Evolutionary conservation across 2,888 invertebrate species (phyloP).

Genomic region (Andrena flavipes): DNA sequence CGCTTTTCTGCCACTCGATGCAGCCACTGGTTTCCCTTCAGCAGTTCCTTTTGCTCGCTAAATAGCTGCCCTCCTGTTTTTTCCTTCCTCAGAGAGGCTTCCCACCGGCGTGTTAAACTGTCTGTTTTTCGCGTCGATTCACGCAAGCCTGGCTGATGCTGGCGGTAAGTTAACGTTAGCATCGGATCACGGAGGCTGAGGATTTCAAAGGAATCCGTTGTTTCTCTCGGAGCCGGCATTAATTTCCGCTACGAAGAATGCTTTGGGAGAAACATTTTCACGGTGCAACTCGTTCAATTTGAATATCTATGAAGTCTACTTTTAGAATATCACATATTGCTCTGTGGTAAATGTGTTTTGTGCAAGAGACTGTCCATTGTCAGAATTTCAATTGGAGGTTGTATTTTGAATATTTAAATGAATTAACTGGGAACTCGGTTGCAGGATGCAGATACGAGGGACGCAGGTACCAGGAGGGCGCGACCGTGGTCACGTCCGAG

Average conservation of each 20-base stretch:
- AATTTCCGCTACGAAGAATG: background rate
- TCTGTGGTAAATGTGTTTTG: too few species aligned
- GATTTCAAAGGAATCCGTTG: constrained; percentile 3
- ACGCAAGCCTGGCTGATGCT: background rate
- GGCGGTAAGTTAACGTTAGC: background rate
- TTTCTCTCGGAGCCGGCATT: background rate
- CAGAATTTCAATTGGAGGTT: too few species aligned
- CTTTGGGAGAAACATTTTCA: background rate
- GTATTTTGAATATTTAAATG: background rate
- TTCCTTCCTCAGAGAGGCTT: background rate
- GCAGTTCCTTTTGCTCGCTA: background rate
- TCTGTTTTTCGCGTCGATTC: constrained; percentile 9
- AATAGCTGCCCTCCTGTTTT: background rate
- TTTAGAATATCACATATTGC: too few species aligned
- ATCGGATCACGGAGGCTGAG: constrained; percentile 2
- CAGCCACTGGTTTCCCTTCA: background rate
- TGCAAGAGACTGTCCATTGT: too few species aligned
- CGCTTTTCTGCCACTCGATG: constrained; percentile 8
- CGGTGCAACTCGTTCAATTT: background rate
- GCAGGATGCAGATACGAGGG: constrained; percentile 91
- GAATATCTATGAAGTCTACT: background rate
- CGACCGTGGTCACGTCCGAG: constrained; percentile 89
- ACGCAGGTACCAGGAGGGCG: constrained; percentile 88
- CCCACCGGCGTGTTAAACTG: background rate
- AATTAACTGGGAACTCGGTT: constrained; percentile 50